phyloP scores from a whole-genome alignment of 1,140 invertebrate genomes.

The Diachasma alloeum region DNA sequence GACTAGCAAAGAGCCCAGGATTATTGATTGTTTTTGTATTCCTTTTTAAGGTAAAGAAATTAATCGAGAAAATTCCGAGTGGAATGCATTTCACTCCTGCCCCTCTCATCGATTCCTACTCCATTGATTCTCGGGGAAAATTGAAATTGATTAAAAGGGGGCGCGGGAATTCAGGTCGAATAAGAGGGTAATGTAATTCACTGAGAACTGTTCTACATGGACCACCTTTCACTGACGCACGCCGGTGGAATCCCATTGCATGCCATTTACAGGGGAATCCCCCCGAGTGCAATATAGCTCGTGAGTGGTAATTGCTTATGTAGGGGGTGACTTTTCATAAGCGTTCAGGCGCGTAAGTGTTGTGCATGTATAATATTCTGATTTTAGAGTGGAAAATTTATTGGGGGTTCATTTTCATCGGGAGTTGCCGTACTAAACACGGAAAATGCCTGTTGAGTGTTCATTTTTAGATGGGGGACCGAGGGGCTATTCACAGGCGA shows the following conservation, averaged over 20 bases:
- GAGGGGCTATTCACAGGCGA: too few relatives aligned
- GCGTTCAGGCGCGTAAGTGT: background rate
- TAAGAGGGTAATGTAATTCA: background rate
- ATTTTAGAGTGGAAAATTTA: background rate
- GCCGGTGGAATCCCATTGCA: background rate
- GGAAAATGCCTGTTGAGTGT: too few relatives aligned
- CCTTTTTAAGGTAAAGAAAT: background rate
- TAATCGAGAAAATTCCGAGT: background rate
- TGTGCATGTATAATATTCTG: background rate
- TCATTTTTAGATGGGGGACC: too few relatives aligned
- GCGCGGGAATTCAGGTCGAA: background rate
- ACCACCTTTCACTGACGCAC: background rate
- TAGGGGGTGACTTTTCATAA: background rate
- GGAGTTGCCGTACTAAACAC: too few relatives aligned
- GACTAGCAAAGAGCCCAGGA: background rate
- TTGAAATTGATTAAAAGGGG: background rate
- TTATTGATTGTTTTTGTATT: conserved; percentile 2
- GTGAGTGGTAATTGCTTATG: background rate
- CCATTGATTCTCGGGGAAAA: background rate
- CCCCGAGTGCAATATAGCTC: background rate
- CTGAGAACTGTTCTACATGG: background rate
- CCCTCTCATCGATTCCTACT: background rate
- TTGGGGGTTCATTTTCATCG: background rate
- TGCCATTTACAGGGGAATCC: background rate
- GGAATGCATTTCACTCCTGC: background rate